Conservation (phyloP, 2,797 vertebrate genomes). For the Hemibagrus guttatus region DNA sequence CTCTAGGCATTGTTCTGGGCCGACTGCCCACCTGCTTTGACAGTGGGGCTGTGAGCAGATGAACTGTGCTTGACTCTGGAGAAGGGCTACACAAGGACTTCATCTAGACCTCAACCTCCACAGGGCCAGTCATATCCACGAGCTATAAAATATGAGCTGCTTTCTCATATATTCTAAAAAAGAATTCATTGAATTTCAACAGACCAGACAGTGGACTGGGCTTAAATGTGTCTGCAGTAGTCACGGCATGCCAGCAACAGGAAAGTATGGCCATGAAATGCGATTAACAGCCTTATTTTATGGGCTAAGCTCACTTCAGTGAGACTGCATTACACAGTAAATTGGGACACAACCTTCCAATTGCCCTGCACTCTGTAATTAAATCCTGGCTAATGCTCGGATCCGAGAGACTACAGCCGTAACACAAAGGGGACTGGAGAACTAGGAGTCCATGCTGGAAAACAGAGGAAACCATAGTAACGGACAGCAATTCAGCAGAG, state of each 20-base stretch:
- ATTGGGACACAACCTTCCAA: slow-evolving; percentile 36
- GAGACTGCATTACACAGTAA: slow-evolving; percentile 44
- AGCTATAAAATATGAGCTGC: slow-evolving; percentile 35
- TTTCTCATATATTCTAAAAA: slow-evolving; percentile 21
- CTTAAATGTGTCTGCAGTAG: slow-evolving; percentile 32
- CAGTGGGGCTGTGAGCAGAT: slow-evolving; percentile 26
- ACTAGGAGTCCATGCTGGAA: slow-evolving; percentile 32
- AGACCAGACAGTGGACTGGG: slow-evolving; percentile 35
- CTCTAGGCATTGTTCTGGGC: slow-evolving; percentile 38
- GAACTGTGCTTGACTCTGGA: slow-evolving; percentile 32
- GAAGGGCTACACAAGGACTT: slow-evolving; percentile 24
- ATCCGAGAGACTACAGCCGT: slow-evolving; percentile 14
- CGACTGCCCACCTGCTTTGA: slow-evolving; percentile 45
- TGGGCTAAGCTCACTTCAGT: slow-evolving; percentile 34
- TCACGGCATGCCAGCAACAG: slow-evolving; percentile 27
- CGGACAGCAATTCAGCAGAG: slow-evolving; percentile 41
- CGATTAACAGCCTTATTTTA: slow-evolving; percentile 51
- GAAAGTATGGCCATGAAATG: slow-evolving; percentile 42
- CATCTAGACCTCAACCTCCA: slow-evolving; percentile 34
- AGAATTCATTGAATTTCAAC: slow-evolving; percentile 43
- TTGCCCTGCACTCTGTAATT: slow-evolving; percentile 49
- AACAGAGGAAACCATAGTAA: slow-evolving; percentile 60
- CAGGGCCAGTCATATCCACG: neutral
- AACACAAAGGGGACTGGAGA: slow-evolving; percentile 29
- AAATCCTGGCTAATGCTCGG: slow-evolving; percentile 33